Conservation (phyloP, 2,797 vertebrate species). For the Steatocranus sp. region DNA sequence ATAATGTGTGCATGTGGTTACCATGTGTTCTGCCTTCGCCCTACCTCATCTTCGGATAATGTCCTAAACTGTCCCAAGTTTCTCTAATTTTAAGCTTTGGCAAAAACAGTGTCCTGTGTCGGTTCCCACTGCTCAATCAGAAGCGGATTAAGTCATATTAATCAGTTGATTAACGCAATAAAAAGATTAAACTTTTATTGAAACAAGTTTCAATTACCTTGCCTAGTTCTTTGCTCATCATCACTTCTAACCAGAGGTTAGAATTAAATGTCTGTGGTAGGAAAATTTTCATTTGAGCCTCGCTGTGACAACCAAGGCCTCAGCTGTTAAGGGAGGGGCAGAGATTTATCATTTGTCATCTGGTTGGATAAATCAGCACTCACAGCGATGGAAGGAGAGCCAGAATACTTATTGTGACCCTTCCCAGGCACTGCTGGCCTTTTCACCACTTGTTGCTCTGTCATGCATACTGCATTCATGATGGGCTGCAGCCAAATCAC, state of each 20-base stretch:
- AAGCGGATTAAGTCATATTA: accelerated
- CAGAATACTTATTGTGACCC: neutral
- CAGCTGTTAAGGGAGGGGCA: neutral
- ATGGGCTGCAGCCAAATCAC: conserved; percentile 9
- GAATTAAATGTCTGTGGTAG: neutral
- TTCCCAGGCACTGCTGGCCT: neutral
- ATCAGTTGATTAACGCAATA: neutral
- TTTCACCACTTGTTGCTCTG: neutral
- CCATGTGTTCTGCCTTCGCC: neutral
- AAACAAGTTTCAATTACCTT: neutral
- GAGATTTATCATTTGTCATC: conserved; percentile 11
- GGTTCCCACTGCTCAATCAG: neutral
- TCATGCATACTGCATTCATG: conserved; percentile 4
- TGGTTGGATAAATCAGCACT: conserved; percentile 15
- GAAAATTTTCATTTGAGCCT: neutral
- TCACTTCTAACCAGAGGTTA: neutral
- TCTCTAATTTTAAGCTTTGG: neutral
- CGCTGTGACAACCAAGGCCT: neutral
- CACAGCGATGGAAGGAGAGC: neutral
- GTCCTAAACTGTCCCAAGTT: neutral
- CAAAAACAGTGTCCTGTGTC: neutral
- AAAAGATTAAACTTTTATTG: accelerated
- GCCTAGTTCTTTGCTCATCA: neutral
- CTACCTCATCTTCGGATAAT: neutral
- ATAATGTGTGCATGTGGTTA: neutral